Conservation (phyloP, 2,113 vertebrate species). For the Epinephelus fuscoguttatus region DNA sequence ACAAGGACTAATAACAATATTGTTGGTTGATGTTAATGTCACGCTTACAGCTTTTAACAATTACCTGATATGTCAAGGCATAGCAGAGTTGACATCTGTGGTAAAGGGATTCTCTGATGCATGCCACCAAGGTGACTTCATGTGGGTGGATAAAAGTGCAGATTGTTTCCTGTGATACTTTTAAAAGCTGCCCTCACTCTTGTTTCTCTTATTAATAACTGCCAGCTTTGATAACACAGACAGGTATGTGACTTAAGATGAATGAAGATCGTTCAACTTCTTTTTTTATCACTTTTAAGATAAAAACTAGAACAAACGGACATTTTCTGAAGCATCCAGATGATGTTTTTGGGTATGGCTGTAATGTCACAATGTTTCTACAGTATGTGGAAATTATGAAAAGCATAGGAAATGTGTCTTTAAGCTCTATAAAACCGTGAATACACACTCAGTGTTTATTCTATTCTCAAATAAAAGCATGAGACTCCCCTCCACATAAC, state of each 20-base stretch:
- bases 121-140: constrained; percentile 59
- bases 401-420: constrained; percentile 40
- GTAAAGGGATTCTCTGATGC: constrained; percentile 12
- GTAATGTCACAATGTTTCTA: constrained; percentile 18
- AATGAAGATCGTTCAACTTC: background rate
- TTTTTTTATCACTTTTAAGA: background rate
- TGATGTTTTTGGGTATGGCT: constrained; percentile 57
- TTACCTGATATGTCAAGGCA: constrained; percentile 19
- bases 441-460: constrained; percentile 64
- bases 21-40: constrained; percentile 25
- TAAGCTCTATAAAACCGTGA: constrained; percentile 28
- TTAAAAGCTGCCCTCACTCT: constrained; percentile 6
- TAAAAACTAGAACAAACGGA: background rate
- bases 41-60: constrained; percentile 34
- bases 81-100: constrained; percentile 26
- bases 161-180: constrained; percentile 9
- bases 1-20: constrained; percentile 2
- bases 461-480: constrained; percentile 54
- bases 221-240: constrained; percentile 24
- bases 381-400: constrained; percentile 70
- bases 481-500: constrained; percentile 50
- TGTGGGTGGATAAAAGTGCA: constrained; percentile 47
- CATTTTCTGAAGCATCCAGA: constrained; percentile 24
- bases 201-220: constrained; percentile 34
- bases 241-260: constrained; percentile 18